Evolutionary conservation across 2,797 vertebrate species (phyloP).

Genomic region (Steatocranus sp.): DNA sequence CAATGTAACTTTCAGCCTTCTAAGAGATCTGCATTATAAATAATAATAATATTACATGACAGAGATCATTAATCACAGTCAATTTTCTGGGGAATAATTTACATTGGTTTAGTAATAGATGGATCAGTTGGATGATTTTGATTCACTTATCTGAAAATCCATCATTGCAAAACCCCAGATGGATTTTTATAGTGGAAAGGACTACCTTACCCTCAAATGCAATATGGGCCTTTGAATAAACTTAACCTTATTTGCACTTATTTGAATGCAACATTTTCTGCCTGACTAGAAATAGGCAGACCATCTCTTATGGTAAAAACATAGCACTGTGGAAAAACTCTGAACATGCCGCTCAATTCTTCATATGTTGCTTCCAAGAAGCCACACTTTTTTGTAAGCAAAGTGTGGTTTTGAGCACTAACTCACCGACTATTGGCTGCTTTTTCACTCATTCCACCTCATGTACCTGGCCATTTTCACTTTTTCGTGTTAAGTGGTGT

Average conservation of each 20-base stretch:
- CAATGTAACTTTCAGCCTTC: neutral
- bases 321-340: neutral
- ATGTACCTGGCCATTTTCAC: neutral
- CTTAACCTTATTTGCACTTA: neutral
- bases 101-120: neutral
- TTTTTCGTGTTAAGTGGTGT: too few species aligned
- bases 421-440: rapidly evolving
- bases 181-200: neutral
- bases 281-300: neutral
- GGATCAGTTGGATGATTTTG: neutral
- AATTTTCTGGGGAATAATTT: neutral
- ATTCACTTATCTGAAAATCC: neutral
- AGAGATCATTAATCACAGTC: neutral
- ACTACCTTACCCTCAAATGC: neutral
- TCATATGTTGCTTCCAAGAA: neutral
- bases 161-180: neutral
- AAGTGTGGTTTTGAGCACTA: neutral
- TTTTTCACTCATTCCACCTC: neutral
- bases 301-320: neutral
- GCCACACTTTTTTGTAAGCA: neutral
- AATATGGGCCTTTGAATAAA: neutral
- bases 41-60: neutral
- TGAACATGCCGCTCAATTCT: neutral
- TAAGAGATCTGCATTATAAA: neutral
- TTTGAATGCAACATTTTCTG: neutral